Evolutionary conservation across 2,797 vertebrate species (phyloP), one percentile per base, ranked within the genome.

Genomic region (Bryconaethiops microstoma): DNA sequence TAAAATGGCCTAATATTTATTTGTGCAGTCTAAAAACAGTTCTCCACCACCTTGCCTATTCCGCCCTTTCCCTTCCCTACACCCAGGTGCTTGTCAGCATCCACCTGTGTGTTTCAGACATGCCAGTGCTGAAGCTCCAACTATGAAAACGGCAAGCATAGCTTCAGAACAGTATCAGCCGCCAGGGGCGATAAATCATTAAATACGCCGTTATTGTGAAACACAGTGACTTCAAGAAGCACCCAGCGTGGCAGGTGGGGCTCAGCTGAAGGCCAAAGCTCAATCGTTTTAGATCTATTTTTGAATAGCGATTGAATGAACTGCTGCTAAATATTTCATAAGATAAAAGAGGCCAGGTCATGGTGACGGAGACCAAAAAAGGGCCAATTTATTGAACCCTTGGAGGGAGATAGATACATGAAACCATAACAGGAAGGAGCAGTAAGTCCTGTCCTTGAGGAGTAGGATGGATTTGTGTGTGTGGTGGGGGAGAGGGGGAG

Each of bases 261-360:
- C 84, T 78, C 79, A 76, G 82, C 82, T 80, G 82, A 85, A 82
- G 83, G 78, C 82, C 59, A 62, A 35, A 82, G 82, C 67, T 60
- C 79, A 73, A 82, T 80, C 71, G 80, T 78, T 82, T 88, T 72
- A 78, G 82, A 87, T 87, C 83, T 86, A 87, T 86, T 84, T 85
- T 80, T 86, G 84, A 87, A 83, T 74, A 83, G 86, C 84, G 84
- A 88, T 88, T 88, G 81, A 88, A 88, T 88, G 85, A 84, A 84
- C 84, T 69, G 77, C 81, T 86, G 82, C 80, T 88, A 86, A 88
- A 88, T 88, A 88, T 88, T 88, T 88, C 84, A 88, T 82, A 78
- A 82, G 85, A 77, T 62, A 77, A 85, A 80, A 83, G 70, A 81
- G 84, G 82, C 50, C 76, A 75, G 85, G 87, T 88, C 85, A 88